A percentile compares a stretch with the other conserved stretches of the same genome.
phyloP scores from a whole-genome alignment of 2,113 vertebrate genomes.

The Halichoerus grypus region DNA sequence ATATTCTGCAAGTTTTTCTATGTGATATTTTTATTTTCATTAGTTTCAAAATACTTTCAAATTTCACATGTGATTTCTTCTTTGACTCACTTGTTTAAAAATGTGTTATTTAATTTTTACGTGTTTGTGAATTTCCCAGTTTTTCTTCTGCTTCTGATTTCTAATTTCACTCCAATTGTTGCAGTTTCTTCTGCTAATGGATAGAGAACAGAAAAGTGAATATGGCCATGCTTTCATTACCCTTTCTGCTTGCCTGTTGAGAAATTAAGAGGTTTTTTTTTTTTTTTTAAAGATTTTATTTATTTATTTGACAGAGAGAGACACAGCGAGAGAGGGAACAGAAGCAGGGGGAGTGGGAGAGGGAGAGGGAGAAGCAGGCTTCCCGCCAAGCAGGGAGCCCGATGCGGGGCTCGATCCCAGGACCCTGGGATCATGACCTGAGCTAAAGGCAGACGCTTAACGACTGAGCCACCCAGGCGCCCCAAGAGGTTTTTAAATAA shows the following conservation, averaged over 20 bases:
- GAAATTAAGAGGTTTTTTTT: neutral
- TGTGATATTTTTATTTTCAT: neutral
- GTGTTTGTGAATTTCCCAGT: neutral
- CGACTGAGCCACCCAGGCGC: too few relatives aligned
- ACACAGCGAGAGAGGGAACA: too few relatives aligned
- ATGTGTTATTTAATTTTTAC: neutral
- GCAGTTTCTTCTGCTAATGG: neutral
- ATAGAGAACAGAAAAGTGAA: neutral
- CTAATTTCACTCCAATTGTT: neutral
- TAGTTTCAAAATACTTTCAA: neutral
- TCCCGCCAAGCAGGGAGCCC: too few relatives aligned
- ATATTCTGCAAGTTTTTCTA: neutral
- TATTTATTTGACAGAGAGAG: too few relatives aligned
- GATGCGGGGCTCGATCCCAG: too few relatives aligned
- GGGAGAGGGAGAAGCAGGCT: too few relatives aligned
- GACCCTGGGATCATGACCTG: too few relatives aligned
- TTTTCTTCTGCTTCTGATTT: neutral
- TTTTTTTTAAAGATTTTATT: too few relatives aligned
- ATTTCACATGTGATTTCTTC: neutral
- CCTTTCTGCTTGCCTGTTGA: neutral
- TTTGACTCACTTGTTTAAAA: neutral
- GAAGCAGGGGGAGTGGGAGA: too few relatives aligned
- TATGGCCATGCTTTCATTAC: neutral
- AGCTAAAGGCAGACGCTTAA: too few relatives aligned
- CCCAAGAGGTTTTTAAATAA: neutral